Evolutionary conservation across 2,888 invertebrate genomes (phyloP).

Genomic region (Eilema depressum): DNA sequence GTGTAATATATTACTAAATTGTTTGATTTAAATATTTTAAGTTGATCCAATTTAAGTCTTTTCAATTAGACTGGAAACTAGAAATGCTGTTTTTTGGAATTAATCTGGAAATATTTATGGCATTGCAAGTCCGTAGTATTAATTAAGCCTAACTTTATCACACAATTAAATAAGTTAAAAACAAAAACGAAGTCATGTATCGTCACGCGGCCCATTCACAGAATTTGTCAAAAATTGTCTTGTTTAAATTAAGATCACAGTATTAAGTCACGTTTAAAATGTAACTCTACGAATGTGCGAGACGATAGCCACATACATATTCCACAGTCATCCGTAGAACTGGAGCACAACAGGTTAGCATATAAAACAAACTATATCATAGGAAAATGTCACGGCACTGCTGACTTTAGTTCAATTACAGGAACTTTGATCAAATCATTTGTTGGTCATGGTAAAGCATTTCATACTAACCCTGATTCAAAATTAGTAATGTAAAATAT

Average conservation of each 20-base stretch:
- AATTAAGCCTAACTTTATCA: constrained; percentile 83
- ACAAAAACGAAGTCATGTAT: constrained; percentile 72
- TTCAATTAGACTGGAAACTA: constrained; percentile 64
- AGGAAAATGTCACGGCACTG: constrained; percentile 72
- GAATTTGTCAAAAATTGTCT: constrained; percentile 83
- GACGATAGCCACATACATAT: constrained; percentile 81
- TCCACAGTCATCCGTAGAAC: constrained; percentile 84
- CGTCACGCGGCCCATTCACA: constrained; percentile 77
- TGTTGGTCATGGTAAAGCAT: constrained; percentile 54
- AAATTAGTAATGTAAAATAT: constrained; percentile 52
- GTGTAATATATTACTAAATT: constrained; percentile 60
- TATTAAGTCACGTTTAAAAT: constrained; percentile 84
- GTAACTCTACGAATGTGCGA: constrained; percentile 80
- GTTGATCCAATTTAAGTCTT: constrained; percentile 55
- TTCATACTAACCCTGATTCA: constrained; percentile 48
- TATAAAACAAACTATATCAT: constrained; percentile 57
- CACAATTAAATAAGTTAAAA: constrained; percentile 81
- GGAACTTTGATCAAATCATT: constrained; percentile 49
- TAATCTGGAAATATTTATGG: constrained; percentile 76
- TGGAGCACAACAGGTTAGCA: constrained; percentile 73
- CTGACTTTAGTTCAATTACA: constrained; percentile 64
- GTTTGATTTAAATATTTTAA: constrained; percentile 57
- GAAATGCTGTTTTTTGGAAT: constrained; percentile 82
- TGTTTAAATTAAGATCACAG: constrained; percentile 87
- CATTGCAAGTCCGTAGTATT: constrained; percentile 75